These are phyloP conservation scores for Masticophis lateralis DNA, from an alignment of 2,797 vertebrate genomes.

Conservation along the genomic window DNA sequence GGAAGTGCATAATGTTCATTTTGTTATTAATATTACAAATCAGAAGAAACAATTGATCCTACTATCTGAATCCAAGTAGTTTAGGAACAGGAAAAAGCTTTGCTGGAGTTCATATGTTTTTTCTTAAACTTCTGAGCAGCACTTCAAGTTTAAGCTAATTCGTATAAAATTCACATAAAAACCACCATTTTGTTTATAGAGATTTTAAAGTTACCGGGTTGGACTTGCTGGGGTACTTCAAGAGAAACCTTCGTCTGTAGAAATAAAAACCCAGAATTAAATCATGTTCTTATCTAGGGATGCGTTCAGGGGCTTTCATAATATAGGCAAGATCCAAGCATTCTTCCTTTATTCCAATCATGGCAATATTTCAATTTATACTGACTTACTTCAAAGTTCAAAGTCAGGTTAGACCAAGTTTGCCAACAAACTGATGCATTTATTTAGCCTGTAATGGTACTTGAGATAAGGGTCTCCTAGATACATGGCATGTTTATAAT, in stretches of 20 bases:
- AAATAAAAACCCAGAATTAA: neutral
- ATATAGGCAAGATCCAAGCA: neutral
- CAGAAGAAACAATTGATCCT: neutral
- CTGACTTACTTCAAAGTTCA: neutral
- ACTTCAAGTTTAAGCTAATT: neutral
- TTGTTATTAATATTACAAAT: neutral
- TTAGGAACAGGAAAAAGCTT: neutral
- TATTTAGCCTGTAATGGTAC: neutral
- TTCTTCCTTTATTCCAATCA: no score
- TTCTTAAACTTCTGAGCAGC: neutral
- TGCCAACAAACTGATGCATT: neutral
- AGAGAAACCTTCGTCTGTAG: neutral
- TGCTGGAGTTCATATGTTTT: neutral
- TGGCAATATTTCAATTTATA: neutral
- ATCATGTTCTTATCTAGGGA: neutral
- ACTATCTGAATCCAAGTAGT: neutral
- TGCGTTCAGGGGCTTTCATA: neutral
- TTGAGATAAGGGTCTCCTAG: neutral
- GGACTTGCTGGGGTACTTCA: neutral
- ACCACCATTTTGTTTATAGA: neutral
- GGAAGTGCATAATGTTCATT: neutral
- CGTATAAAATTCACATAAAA: neutral
- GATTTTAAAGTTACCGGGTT: slow-evolving; percentile 43
- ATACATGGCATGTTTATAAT: neutral
- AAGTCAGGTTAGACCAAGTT: neutral